Conservation (phyloP, 2,113 vertebrate species). For the Lycaon pictus region DNA sequence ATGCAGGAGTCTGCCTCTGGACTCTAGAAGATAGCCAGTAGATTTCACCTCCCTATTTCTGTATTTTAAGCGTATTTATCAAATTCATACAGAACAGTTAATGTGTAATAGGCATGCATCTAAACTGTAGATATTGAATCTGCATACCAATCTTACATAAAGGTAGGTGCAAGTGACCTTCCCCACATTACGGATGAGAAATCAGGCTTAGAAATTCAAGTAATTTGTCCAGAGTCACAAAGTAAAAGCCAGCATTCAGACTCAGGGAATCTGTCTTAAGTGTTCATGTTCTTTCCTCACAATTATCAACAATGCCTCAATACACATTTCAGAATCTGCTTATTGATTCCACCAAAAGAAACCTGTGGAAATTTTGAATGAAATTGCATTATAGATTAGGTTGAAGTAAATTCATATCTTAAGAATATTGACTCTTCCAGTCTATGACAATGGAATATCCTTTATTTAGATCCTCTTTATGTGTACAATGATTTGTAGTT, state of each 20-base stretch:
- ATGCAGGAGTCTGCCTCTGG: background rate
- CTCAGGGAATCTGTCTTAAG: background rate
- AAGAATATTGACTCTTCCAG: background rate
- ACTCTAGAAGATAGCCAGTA: background rate
- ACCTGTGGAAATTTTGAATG: background rate
- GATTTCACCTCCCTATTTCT: background rate
- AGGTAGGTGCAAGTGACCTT: background rate
- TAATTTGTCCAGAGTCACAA: background rate
- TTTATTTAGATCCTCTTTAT: constrained; percentile 19
- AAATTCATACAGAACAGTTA: background rate
- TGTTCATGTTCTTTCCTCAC: background rate
- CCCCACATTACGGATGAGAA: background rate
- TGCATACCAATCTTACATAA: background rate
- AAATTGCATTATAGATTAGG: background rate
- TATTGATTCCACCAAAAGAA: background rate
- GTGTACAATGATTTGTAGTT: background rate
- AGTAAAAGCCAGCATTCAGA: background rate
- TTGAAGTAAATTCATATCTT: background rate
- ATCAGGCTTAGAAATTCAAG: background rate
- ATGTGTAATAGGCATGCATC: background rate
- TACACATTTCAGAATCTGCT: constrained; percentile 13
- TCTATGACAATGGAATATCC: background rate
- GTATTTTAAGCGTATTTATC: background rate
- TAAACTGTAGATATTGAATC: background rate
- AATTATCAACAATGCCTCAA: background rate